Evolutionary conservation across 2,797 vertebrate species (phyloP).

Genomic region (Martes flavigula): DNA sequence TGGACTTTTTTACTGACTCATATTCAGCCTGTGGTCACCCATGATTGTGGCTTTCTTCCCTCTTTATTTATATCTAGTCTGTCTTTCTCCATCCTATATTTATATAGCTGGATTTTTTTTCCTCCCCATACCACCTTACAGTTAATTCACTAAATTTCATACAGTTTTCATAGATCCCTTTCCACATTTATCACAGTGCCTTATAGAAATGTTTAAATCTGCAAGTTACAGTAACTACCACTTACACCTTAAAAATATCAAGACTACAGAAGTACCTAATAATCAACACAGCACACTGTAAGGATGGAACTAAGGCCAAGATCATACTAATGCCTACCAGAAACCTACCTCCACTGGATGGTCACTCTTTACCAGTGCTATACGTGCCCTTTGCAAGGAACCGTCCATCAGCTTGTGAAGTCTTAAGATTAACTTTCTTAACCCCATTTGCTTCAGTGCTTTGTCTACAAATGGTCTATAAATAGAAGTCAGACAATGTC

Average conservation of each 20-base stretch:
- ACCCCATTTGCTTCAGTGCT: constrained; percentile 99
- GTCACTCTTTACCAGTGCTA: constrained; percentile 91
- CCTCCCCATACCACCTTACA: neutral
- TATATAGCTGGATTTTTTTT: neutral
- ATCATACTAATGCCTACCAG: neutral
- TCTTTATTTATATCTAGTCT: neutral
- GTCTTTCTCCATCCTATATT: neutral
- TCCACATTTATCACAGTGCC: neutral
- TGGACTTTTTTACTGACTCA: neutral
- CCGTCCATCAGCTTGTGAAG: constrained; percentile 99
- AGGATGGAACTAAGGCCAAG: neutral
- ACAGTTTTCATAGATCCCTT: neutral
- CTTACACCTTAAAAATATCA: neutral
- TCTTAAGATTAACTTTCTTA: constrained; percentile 97
- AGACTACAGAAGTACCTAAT: neutral
- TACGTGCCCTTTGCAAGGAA: constrained; percentile 95
- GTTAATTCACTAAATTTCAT: neutral
- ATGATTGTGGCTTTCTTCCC: neutral
- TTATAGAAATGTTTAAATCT: neutral
- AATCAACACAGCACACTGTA: neutral
- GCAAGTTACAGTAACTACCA: neutral
- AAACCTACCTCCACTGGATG: constrained; percentile 92
- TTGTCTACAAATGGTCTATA: constrained; percentile 99
- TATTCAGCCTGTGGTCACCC: neutral
- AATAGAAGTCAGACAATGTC: constrained; percentile 94